Evolutionary conservation across 2,797 vertebrate genomes (phyloP).

Genomic region (Micromesistius poutassou): DNA sequence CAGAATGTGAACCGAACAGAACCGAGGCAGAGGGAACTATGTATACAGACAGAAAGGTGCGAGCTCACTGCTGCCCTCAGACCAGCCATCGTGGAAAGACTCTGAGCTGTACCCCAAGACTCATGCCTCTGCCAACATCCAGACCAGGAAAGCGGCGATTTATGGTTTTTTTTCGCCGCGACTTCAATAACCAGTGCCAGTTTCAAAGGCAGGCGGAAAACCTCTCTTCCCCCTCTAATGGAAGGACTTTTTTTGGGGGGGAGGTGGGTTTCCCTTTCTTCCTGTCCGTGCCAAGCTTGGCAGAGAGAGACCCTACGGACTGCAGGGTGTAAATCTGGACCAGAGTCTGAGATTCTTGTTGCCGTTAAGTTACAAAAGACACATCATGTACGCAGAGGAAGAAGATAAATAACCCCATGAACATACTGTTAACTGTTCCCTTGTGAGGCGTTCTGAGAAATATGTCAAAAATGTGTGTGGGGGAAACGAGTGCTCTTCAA

Average conservation of each 20-base stretch:
- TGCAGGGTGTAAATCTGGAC: conserved; percentile 30
- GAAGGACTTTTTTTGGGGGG: conserved; percentile 43
- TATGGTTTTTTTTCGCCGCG: conserved; percentile 40
- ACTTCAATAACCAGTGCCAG: conserved; percentile 60
- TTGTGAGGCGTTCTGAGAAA: conserved; percentile 16
- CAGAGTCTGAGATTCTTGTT: conserved; percentile 30
- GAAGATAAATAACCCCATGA: background rate
- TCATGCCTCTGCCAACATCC: conserved; percentile 46
- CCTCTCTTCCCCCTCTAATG: conserved; percentile 52
- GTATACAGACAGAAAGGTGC: conserved; percentile 7
- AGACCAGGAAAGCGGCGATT: conserved; percentile 42
- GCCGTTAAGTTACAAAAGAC: background rate
- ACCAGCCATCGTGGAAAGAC: conserved; percentile 34
- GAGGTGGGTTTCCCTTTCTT: conserved; percentile 56
- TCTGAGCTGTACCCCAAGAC: conserved; percentile 31
- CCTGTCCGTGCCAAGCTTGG: conserved; percentile 53
- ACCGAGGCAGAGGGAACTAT: conserved; percentile 16
- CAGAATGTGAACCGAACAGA: conserved; percentile 32
- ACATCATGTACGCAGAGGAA: background rate
- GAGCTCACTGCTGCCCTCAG: conserved; percentile 38
- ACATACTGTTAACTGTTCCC: background rate
- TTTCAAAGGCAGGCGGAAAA: conserved; percentile 54
- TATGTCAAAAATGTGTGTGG: conserved; percentile 20
- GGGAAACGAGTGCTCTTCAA: background rate
- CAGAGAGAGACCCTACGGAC: conserved; percentile 40